phyloP scores from a whole-genome alignment of 1,140 invertebrate genomes.

The Homarus americanus region DNA sequence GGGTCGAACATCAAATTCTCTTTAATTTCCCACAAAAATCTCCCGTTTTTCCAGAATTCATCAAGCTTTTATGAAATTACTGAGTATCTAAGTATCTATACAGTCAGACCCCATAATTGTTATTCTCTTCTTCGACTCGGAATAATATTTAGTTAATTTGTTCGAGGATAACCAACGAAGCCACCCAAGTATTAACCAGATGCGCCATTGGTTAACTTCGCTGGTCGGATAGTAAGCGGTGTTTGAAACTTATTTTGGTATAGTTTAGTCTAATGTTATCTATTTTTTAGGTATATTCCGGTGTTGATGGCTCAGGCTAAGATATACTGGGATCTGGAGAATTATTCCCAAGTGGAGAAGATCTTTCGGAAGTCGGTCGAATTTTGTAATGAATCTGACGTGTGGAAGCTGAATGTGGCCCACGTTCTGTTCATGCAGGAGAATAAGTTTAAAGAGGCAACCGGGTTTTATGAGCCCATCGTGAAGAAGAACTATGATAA shows the following conservation, averaged over 20 bases:
- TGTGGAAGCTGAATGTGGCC: slow-evolving; percentile 98
- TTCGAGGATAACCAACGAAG: no score
- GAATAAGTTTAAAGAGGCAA: slow-evolving; percentile 98
- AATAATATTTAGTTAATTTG: no score
- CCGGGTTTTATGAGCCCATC: slow-evolving; percentile 98
- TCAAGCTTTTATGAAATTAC: no score
- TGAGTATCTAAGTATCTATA: no score
- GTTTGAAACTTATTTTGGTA: neutral
- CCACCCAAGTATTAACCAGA: no score
- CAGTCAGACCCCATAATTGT: no score
- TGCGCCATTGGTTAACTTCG: no score
- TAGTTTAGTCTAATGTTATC: neutral
- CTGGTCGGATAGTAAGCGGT: no score
- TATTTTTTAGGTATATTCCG: slow-evolving; percentile 85
- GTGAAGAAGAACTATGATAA: slow-evolving; percentile 98
- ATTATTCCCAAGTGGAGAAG: slow-evolving; percentile 96
- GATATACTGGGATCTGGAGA: slow-evolving; percentile 98
- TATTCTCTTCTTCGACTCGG: no score
- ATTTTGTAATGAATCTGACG: slow-evolving; percentile 98
- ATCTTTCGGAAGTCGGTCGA: slow-evolving; percentile 97
- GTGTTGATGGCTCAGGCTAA: slow-evolving; percentile 99
- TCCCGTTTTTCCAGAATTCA: no score
- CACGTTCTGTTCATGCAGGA: slow-evolving; percentile 99
- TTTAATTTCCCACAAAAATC: no score
- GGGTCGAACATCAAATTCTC: no score